phyloP scores from a whole-genome alignment of 1,140 invertebrate species.

The Tyrophagus putrescentiae region DNA sequence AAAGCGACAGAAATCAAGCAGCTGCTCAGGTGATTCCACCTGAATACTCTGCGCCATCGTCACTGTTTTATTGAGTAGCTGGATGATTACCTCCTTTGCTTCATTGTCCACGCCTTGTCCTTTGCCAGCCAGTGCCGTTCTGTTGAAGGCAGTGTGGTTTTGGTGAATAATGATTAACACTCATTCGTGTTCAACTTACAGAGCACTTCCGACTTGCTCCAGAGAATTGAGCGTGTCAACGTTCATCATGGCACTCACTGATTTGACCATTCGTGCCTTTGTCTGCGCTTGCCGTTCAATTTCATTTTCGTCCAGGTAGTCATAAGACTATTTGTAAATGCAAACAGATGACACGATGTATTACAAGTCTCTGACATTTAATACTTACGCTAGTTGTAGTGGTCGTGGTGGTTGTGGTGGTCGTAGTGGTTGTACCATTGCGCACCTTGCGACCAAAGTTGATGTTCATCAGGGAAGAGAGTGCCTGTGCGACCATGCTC shows the following conservation, averaged over 20 bases:
- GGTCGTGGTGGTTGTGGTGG: slow-evolving; percentile 20
- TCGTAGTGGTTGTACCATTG: not conserved
- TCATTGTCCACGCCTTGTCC: slow-evolving; percentile 29
- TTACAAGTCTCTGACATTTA: too few species aligned
- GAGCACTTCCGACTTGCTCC: slow-evolving; percentile 28
- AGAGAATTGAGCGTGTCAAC: slow-evolving; percentile 28
- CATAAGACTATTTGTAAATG: not conserved
- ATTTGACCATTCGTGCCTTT: slow-evolving; percentile 28
- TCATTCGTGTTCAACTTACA: too few species aligned
- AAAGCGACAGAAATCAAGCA: slow-evolving; percentile 29
- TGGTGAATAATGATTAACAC: too few species aligned
- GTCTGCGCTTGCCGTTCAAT: slow-evolving; percentile 26
- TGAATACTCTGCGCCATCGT: slow-evolving; percentile 26
- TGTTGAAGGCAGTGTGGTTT: too few species aligned
- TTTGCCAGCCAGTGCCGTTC: slow-evolving; percentile 28
- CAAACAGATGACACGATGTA: too few species aligned
- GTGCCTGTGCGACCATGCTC: slow-evolving; percentile 29
- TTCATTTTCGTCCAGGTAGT: slow-evolving; percentile 24
- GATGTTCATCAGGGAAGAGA: slow-evolving; percentile 29
- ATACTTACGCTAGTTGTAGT: slow-evolving; percentile 20
- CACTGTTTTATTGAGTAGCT: slow-evolving; percentile 28
- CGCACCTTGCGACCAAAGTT: slow-evolving; percentile 22
- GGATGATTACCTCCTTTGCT: slow-evolving; percentile 28
- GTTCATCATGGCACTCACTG: slow-evolving; percentile 28
- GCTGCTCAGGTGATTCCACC: slow-evolving; percentile 29